Conservation (phyloP, 2,797 vertebrate species). For the Echeneis naucrates region DNA sequence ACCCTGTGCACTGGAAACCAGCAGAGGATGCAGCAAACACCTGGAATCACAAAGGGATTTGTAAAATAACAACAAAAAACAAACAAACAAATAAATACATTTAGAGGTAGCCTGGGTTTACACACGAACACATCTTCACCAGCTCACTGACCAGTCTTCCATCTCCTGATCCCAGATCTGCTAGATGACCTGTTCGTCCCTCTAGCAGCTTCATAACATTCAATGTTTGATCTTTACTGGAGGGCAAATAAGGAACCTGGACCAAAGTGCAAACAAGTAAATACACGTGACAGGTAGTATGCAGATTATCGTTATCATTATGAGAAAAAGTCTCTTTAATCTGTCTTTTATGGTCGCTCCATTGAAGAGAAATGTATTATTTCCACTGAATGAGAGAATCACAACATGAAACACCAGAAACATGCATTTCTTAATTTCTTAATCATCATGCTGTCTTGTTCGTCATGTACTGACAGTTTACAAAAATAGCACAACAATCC, state of each 20-base stretch:
- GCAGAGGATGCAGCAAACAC: constrained; percentile 81
- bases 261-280: constrained; percentile 41
- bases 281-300: neutral
- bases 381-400: neutral
- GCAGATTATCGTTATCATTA: neutral
- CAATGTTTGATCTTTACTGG: constrained; percentile 75
- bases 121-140: no score
- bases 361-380: neutral
- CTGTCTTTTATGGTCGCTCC: neutral
- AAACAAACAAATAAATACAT: no score
- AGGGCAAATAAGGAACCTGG: constrained; percentile 86
- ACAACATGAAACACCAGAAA: neutral
- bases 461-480: constrained; percentile 28
- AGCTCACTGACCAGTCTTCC: constrained; percentile 79
- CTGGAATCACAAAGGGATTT: constrained; percentile 45
- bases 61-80: constrained; percentile 1
- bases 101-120: no score
- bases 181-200: constrained; percentile 78
- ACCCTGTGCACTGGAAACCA: constrained; percentile 84
- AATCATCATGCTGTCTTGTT: constrained; percentile 19
- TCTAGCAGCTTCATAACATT: constrained; percentile 82
- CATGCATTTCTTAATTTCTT: neutral
- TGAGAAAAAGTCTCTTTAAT: neutral
- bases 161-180: constrained; percentile 86
- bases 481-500: constrained; percentile 13